Conservation (phyloP, 2,113 vertebrate genomes). For the Microtus pennsylvanicus region DNA sequence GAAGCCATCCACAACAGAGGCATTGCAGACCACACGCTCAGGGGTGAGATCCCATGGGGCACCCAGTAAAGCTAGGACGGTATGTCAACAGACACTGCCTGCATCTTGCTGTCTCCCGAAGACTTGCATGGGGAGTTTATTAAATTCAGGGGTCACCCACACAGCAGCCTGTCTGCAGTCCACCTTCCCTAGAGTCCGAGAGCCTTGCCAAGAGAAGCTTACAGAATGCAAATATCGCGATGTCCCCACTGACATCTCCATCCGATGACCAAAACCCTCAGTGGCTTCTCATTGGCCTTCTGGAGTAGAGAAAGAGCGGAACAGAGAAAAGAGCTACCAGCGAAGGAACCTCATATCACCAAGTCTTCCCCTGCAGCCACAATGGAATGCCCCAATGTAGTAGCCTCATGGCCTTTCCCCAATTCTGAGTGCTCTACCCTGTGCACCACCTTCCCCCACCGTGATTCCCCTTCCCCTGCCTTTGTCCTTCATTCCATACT, state of each 20-base stretch:
- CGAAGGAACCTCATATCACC: not conserved
- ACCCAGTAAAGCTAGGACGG: not conserved
- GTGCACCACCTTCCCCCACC: accelerated
- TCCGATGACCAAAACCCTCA: too few relatives aligned
- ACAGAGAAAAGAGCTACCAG: too few relatives aligned
- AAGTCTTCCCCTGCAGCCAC: too few relatives aligned
- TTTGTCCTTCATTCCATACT: not conserved
- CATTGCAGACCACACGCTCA: not conserved
- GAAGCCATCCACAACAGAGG: not conserved
- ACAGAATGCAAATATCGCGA: not conserved
- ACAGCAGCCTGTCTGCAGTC: not conserved
- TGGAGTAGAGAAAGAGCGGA: not conserved
- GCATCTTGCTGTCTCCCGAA: not conserved
- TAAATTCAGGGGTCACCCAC: not conserved
- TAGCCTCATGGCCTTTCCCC: not conserved
- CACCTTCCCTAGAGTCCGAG: not conserved
- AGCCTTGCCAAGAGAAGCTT: not conserved
- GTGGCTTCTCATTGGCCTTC: not conserved
- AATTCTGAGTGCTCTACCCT: not conserved
- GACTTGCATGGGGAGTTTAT: not conserved
- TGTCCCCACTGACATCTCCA: accelerated
- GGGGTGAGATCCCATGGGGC: too few relatives aligned
- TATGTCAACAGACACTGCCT: not conserved
- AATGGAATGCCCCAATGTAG: accelerated
- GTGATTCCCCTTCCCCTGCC: accelerated